Evolutionary conservation across 1,140 invertebrate species (phyloP).

Genomic region (Phenacoccus solenopsis): DNA sequence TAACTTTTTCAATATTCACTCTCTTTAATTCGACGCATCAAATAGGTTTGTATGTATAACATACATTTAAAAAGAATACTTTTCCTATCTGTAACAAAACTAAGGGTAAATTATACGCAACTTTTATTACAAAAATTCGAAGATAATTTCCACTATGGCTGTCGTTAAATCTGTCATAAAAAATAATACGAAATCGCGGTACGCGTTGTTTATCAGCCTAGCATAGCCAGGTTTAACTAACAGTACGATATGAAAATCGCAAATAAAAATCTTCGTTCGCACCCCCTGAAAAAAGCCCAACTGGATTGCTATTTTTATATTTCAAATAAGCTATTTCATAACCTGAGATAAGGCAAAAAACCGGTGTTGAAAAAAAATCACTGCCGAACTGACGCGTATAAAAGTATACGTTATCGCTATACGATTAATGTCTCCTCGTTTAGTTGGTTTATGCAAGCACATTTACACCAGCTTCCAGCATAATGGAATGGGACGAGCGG

Average conservation of each 20-base stretch:
- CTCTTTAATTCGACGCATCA: too few species aligned
- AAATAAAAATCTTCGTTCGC: background rate
- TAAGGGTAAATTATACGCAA: too few species aligned
- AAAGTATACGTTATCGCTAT: background rate
- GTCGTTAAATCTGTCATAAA: too few species aligned
- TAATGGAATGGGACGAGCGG: background rate
- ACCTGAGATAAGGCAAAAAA: background rate
- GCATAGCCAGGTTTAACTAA: too few species aligned
- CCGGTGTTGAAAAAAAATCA: background rate
- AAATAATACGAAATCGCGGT: too few species aligned
- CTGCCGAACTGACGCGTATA: background rate
- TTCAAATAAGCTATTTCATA: background rate
- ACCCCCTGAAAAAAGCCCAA: background rate
- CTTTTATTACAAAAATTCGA: too few species aligned
- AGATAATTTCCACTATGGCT: too few species aligned
- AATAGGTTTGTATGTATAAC: too few species aligned
- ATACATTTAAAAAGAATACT: too few species aligned
- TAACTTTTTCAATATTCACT: too few species aligned
- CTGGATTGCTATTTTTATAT: background rate
- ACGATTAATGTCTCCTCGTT: background rate
- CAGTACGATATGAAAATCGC: background rate
- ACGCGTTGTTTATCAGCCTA: too few species aligned
- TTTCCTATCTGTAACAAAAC: too few species aligned
- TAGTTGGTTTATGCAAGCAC: background rate
- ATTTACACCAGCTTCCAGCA: background rate